phyloP scores from a whole-genome alignment of 2,888 invertebrate species.

The Strigamia maritima region DNA sequence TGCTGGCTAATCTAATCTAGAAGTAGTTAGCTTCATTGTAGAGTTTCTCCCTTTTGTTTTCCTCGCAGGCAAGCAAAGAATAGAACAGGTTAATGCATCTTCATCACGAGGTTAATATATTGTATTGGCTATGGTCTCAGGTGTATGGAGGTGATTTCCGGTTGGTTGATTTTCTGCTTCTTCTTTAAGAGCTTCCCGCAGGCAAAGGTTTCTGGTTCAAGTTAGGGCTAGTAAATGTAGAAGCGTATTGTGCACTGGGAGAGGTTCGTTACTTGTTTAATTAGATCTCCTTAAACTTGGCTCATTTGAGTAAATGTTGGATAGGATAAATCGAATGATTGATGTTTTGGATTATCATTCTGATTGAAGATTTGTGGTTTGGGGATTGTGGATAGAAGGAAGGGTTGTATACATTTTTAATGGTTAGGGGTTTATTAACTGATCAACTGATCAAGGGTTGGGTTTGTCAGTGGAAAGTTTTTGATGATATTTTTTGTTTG shows the following conservation, averaged over 20 bases:
- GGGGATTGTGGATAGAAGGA: neutral
- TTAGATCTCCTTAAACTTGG: neutral
- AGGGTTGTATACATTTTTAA: too few species aligned
- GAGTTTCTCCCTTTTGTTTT: conserved; percentile 1
- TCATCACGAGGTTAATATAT: conserved; percentile 15
- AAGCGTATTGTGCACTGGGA: neutral
- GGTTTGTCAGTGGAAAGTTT: too few species aligned
- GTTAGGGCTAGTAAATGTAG: conserved; percentile 2
- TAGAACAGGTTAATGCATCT: conserved; percentile 4
- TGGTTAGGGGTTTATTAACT: too few species aligned
- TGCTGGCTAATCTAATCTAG: neutral
- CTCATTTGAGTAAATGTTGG: neutral
- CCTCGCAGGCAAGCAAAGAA: neutral
- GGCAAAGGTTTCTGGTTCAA: neutral
- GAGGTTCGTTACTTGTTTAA: neutral
- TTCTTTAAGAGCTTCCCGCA: neutral
- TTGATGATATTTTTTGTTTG: too few species aligned
- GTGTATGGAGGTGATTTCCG: conserved; percentile 5
- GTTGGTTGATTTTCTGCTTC: neutral
- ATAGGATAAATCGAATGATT: neutral
- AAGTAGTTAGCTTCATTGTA: neutral
- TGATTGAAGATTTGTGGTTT: neutral
- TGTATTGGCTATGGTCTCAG: conserved; percentile 10
- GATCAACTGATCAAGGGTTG: too few species aligned
- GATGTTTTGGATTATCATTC: neutral